Conservation (phyloP, 2,888 invertebrate genomes). For the Cyrtodaria siliqua region DNA sequence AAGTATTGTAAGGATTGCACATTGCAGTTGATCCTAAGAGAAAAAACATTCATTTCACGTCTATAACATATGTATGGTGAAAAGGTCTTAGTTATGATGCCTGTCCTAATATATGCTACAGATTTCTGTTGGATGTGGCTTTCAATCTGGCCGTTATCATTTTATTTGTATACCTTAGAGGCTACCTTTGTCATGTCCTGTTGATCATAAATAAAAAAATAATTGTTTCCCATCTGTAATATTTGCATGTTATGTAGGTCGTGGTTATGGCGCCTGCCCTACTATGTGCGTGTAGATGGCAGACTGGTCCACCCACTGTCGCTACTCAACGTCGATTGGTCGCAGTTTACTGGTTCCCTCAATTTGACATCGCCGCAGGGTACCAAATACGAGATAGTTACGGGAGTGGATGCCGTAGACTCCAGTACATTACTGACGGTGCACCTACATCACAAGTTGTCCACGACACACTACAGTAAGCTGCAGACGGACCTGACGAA, state of each 20-base stretch:
- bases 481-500: conserved; percentile 53
- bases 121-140: too few species aligned
- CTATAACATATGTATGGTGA: too few species aligned
- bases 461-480: conserved; percentile 42
- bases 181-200: too few species aligned
- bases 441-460: conserved; percentile 60
- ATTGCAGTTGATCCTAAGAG: too few species aligned
- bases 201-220: too few species aligned
- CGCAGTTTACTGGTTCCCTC: conserved; percentile 42
- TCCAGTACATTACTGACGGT: conserved; percentile 47
- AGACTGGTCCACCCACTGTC: conserved; percentile 31
- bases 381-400: conserved; percentile 35
- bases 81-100: too few species aligned
- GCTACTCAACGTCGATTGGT: conserved; percentile 47
- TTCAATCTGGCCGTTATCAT: too few species aligned
- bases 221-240: too few species aligned
- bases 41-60: too few species aligned
- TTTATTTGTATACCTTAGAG: too few species aligned
- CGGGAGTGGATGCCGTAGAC: conserved; percentile 41
- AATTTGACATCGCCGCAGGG: conserved; percentile 39
- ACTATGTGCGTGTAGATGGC: conserved; percentile 65
- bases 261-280: conserved; percentile 59
- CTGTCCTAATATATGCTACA: too few species aligned
- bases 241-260: conserved; percentile 28
- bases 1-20: too few species aligned